These are phyloP conservation scores for Acanthis flammea DNA, from an alignment of 2,797 vertebrate species.

Conservation along the genomic window DNA sequence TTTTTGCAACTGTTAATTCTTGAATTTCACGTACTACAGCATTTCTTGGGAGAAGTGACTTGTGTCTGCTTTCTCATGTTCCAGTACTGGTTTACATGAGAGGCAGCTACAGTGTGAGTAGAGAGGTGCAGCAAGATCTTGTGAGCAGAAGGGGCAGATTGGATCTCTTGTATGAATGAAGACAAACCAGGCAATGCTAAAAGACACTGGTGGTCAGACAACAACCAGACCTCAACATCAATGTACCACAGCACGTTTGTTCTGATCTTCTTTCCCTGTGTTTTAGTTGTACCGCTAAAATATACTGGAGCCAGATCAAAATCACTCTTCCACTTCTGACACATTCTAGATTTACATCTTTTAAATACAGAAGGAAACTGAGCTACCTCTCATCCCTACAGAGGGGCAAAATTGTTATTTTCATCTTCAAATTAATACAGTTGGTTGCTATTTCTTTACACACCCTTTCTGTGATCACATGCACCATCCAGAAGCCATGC, in stretches of 20 bases:
- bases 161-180: not conserved
- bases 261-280: not conserved
- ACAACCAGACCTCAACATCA: not conserved
- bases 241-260: not conserved
- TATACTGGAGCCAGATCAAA: not conserved
- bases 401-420: not conserved
- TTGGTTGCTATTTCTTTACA: not conserved
- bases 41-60: not conserved
- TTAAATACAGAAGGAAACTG: not conserved
- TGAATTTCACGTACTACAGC: not conserved
- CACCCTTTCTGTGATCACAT: not conserved
- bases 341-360: not conserved
- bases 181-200: not conserved
- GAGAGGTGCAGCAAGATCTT: not conserved
- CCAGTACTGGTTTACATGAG: not conserved
- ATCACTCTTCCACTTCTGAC: not conserved
- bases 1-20: not conserved
- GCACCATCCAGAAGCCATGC: not conserved
- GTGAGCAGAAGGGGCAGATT: not conserved
- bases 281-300: rapidly evolving
- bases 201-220: not conserved
- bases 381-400: not conserved
- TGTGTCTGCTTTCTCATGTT: not conserved
- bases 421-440: not conserved
- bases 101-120: not conserved